Base-by-base conservation (phyloP, 2,113 vertebrate species). In the Chrysemys picta region DNA sequence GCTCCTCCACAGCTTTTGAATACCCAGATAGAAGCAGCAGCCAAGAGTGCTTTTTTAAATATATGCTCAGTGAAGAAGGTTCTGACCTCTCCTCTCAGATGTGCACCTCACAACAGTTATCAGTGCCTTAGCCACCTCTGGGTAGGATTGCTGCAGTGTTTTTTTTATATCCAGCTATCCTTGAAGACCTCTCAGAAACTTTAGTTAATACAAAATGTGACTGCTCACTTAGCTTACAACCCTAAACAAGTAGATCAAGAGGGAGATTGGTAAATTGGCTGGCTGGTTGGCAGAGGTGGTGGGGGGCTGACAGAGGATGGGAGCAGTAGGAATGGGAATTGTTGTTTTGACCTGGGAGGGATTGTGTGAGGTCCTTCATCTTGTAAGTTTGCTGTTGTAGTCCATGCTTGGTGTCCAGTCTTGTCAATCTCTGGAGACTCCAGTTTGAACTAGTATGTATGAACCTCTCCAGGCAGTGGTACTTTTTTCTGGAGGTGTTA, bases 341-440 rank as follows among this genome's bases (percentile, higher is more conserved):
- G 89, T 38, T 89, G 89, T 92, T 62, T 80, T 53, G 90, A 87
- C 89, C 38, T 93, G 76, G 59, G 82, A 45, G 10, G 86, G 10
- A 69, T 85, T 86, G 27, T 0, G 0, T 56, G 53, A 9, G 1
- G 24, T 47, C 89, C 89, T 89, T 62, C 7, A 17, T 84, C 42
- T 94, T 83, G 4, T 22, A 69, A n/a, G 65, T n/a, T 69, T 69
- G 35, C 35, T 11, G 65, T 72, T 38, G n/a, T 72, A 22, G 19
- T 72, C n/a, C 5, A 72, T 69, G 65, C n/a, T 38, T 38, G n/a
- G 35, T 10, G 65, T 38, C 65, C 65, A 72, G 35, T 38, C 35
- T 62, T n/a, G 16, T 35, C 62, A 8, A 3, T 35, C 62, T 65
- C 31, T 65, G 62, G 62, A 65, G 62, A n/a, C 12, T 62, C 57